A percentile compares a stretch with the other conserved stretches of the same genome.
These are phyloP conservation scores for Ploceus nigricollis DNA, from an alignment of 2,113 vertebrate genomes.

Conservation along the genomic window DNA sequence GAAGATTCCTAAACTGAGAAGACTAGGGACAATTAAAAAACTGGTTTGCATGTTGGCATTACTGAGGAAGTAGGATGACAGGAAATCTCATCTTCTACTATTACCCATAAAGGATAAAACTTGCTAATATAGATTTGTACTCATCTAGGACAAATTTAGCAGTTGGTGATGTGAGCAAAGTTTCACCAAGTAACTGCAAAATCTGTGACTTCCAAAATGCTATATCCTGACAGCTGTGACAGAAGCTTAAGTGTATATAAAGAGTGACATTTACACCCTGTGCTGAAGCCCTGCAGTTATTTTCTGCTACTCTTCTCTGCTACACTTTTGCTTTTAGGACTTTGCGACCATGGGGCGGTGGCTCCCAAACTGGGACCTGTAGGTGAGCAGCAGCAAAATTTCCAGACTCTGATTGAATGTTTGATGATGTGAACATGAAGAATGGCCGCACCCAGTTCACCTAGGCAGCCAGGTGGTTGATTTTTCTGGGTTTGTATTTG, in stretches of 20 bases:
- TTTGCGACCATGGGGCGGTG: accelerated
- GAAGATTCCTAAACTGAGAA: not conserved
- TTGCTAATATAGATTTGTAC: not conserved
- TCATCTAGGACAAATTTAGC: not conserved
- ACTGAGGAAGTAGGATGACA: not conserved
- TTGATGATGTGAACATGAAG: accelerated
- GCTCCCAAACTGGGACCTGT: not conserved
- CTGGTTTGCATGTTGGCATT: not conserved
- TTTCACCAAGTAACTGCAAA: not conserved
- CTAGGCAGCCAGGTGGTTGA: not conserved
- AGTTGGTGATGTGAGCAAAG: not conserved
- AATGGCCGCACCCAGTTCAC: not conserved
- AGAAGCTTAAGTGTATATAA: not conserved
- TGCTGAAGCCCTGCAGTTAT: not conserved
- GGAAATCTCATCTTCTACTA: not conserved
- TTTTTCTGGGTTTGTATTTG: not conserved
- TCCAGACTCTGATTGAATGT: not conserved
- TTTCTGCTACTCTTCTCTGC: not conserved
- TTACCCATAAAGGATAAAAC: not conserved
- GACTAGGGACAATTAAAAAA: not conserved
- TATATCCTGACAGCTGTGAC: not conserved
- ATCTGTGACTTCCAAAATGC: not conserved
- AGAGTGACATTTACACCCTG: not conserved
- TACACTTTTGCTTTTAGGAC: not conserved
- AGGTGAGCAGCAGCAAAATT: not conserved